Base-by-base conservation (phyloP, 2,888 invertebrate genomes). In the Agonopterix heracliana region DNA sequence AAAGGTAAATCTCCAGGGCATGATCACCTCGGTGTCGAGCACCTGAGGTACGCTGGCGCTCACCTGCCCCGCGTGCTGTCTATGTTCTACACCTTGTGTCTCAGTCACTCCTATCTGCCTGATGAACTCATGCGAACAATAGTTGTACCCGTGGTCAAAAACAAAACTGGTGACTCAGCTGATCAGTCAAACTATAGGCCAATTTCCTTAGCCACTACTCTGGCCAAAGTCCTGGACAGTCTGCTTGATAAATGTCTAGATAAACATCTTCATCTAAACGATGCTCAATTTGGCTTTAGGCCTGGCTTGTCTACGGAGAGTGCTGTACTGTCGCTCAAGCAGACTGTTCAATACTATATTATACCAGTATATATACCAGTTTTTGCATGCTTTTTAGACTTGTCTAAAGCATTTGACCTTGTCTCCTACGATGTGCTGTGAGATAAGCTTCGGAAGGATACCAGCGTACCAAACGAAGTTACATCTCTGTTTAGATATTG, bases 191-290 rank as follows among this genome's bases (percentile, higher is more conserved):
- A 59, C 38, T 59, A 59, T 34, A 51, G 57, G 14, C 57, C 54
- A 3, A 58, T 58, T 4, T 60, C 56, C 1, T 43, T 57, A 8
- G 58, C 60, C 9, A 58, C 58, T 17, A 47, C 57, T 8, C 42
- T 54, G 3, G 49, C 52, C 0, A 52, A 52, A 35, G 50, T 50
- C n/a, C 14, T 52, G 36, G 54, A 50, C 41, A 40, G 54, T 49
- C 35, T 35, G 35, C 35, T 35, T 35, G 35, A 10, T 10, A 35
- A 35, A 10, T 10, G 10, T 2, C 3, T 7, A 48, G 48, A 47
- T 47, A 44, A 13, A 44, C 36, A 45, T 11, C 34, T 45, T 35
- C 14, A n/a, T 17, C 3, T 35, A 10, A 8, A 35, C 3, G 35
- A 35, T 35, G 35, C 35, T 1, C 35, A 35, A 10, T 35, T 35